A percentile compares a stretch with the other conserved stretches of the same genome.
Evolutionary conservation across 2,888 invertebrate genomes (phyloP).

Genomic region (Antheraea assamensis): DNA sequence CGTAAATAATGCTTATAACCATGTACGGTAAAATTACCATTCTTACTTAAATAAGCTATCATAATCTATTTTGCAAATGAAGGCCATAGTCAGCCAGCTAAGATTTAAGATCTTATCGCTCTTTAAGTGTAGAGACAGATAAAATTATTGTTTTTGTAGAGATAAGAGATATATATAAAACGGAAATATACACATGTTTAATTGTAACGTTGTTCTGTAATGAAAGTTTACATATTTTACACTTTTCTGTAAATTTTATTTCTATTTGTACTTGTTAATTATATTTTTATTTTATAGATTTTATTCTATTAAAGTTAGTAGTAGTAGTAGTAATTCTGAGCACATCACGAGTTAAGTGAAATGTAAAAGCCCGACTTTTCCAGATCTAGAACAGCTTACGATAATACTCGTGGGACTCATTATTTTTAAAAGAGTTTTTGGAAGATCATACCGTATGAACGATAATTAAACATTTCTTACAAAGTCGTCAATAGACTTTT

Average conservation of each 20-base stretch:
- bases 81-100: background rate
- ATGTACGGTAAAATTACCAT: conserved; percentile 12
- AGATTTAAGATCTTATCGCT: conserved; percentile 7
- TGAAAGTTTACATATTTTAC: background rate
- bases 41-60: background rate
- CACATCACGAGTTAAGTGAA: background rate
- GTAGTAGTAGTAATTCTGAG: background rate
- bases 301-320: background rate
- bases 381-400: background rate
- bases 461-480: background rate
- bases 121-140: background rate
- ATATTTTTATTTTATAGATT: background rate
- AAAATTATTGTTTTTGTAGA: background rate
- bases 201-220: background rate
- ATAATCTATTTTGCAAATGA: background rate
- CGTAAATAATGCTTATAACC: conserved; percentile 5
- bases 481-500: too few species aligned
- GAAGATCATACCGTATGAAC: background rate
- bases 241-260: background rate
- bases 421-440: background rate
- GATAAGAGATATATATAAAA: background rate
- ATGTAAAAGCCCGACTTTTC: background rate
- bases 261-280: background rate
- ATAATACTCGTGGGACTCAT: background rate
- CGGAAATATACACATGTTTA: background rate